Conservation (phyloP, 2,888 invertebrate genomes). For the Epiblema foenella region DNA sequence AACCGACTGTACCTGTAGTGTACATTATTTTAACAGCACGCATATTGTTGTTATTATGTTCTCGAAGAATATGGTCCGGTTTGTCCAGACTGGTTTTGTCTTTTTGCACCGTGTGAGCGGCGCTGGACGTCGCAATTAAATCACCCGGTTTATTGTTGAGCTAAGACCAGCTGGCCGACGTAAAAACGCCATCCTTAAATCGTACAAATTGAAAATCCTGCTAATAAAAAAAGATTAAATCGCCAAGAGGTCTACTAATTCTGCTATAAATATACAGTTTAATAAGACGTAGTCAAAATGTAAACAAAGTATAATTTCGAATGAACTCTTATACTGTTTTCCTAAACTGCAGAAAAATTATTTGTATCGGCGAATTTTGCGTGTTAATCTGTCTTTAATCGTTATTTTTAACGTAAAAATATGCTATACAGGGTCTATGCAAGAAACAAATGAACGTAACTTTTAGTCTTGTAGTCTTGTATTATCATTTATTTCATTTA, state of each 20-base stretch:
- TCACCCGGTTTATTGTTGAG: constrained; percentile 33
- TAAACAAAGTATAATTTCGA: background rate
- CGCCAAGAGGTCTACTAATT: background rate
- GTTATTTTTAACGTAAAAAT: too few species aligned
- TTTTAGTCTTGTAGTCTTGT: too few species aligned
- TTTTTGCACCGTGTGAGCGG: constrained; percentile 40
- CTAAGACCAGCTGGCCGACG: constrained; percentile 17
- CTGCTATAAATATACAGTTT: too few species aligned
- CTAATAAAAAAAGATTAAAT: background rate
- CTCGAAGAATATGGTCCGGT: constrained; percentile 26
- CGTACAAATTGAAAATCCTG: background rate
- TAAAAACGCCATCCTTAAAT: constrained; percentile 25
- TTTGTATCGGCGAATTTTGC: too few species aligned
- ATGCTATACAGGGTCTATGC: too few species aligned
- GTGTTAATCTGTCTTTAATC: too few species aligned
- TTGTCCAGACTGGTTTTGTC: constrained; percentile 31
- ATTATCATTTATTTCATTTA: too few species aligned
- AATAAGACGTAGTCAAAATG: background rate
- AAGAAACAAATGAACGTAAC: too few species aligned
- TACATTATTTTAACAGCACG: background rate
- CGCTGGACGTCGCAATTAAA: constrained; percentile 37
- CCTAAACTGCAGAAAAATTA: too few species aligned
- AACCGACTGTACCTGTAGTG: background rate
- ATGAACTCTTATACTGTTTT: background rate
- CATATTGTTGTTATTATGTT: constrained; percentile 31